These are phyloP conservation scores for Drosophila yooni DNA, from an alignment of 2,888 invertebrate genomes.

Conservation along the genomic window DNA sequence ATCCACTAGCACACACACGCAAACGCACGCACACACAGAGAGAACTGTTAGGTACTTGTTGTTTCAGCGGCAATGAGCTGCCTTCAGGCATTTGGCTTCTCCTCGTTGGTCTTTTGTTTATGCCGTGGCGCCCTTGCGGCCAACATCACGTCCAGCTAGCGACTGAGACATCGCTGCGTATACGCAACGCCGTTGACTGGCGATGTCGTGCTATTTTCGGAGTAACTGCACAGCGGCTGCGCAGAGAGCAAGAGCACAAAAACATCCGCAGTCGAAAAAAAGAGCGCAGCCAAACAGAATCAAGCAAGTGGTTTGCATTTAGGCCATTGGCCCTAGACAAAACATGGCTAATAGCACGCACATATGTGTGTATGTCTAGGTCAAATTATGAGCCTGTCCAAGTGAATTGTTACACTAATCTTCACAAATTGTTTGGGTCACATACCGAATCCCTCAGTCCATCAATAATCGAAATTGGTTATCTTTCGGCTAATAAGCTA, in stretches of 20 bases:
- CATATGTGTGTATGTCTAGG: constrained; percentile 5
- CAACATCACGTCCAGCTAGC: constrained; percentile 80
- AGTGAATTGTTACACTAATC: constrained; percentile 26
- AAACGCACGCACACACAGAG: constrained; percentile 20
- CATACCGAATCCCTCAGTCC: constrained; percentile 1
- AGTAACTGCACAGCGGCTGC: constrained; percentile 64
- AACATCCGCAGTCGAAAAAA: constrained; percentile 9
- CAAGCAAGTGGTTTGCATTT: constrained; percentile 76
- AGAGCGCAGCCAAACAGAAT: constrained; percentile 60
- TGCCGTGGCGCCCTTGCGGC: constrained; percentile 79
- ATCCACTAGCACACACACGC: constrained; percentile 25
- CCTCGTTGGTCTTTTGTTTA: constrained; percentile 36
- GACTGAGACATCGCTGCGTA: constrained; percentile 74
- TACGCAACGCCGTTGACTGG: constrained; percentile 65
- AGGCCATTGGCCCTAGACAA: constrained; percentile 60
- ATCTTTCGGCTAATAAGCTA: constrained; percentile 26
- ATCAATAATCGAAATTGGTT: constrained; percentile 38
- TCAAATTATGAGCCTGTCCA: constrained; percentile 37
- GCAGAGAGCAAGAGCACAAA: constrained; percentile 42
- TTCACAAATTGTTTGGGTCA: constrained; percentile 16
- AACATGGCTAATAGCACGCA: constrained; percentile 30
- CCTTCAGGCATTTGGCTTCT: constrained; percentile 56
- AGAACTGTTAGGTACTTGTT: constrained; percentile 66
- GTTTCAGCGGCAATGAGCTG: constrained; percentile 74
- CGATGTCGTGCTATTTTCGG: constrained; percentile 62